phyloP scores from a whole-genome alignment of 2,888 invertebrate species.

The Clanis bilineata region DNA sequence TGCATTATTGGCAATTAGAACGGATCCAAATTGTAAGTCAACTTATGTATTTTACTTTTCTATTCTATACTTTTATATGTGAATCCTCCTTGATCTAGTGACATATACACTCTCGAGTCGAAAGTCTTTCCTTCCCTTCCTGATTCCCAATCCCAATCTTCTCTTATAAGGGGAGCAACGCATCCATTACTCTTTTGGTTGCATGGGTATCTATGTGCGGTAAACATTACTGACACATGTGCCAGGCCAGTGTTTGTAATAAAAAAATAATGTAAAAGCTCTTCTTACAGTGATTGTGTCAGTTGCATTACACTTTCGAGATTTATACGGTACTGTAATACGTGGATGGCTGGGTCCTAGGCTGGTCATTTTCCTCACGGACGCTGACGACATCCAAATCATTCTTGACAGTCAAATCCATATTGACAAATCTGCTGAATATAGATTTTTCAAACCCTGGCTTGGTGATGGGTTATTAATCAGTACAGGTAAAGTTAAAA shows the following conservation, averaged over 20 bases:
- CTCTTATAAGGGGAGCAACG: too few relatives aligned
- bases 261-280: not conserved
- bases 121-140: too few relatives aligned
- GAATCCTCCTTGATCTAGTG: too few relatives aligned
- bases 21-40: constrained; percentile 82
- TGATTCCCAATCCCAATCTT: too few relatives aligned
- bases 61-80: not conserved
- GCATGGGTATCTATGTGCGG: too few relatives aligned
- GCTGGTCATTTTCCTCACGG: constrained; percentile 84
- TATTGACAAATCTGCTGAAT: constrained; percentile 88
- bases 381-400: constrained; percentile 88
- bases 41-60: not conserved
- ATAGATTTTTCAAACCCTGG: constrained; percentile 90
- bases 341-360: constrained; percentile 87
- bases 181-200: too few relatives aligned
- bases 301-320: constrained; percentile 68
- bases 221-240: too few relatives aligned
- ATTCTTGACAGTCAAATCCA: constrained; percentile 88
- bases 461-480: constrained; percentile 90
- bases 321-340: constrained; percentile 78
- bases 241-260: too few relatives aligned
- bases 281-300: constrained; percentile 80
- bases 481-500: constrained; percentile 80
- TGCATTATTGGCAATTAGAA: constrained; percentile 84
- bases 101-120: too few relatives aligned